Evolutionary conservation across 2,797 vertebrate species (phyloP), one percentile per base, ranked within the genome.

Genomic region (Xiphorhynchus erythropygius): DNA sequence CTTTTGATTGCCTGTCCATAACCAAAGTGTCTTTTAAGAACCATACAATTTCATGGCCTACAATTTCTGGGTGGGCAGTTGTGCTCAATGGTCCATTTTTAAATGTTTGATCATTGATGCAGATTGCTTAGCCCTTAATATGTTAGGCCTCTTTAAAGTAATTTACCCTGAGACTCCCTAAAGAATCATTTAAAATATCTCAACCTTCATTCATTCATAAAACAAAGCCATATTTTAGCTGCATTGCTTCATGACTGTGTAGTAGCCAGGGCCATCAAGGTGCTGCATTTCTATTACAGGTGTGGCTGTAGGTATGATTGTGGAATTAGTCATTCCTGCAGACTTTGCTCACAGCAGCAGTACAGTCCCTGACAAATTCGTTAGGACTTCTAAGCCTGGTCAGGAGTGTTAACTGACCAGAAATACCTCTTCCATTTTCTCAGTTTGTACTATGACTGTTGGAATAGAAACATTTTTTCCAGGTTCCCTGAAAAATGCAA

Each of bases 391-490:
- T 57, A 60, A 90, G 47, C 12, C 39, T 39, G 23, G 28, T 60
- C 57, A 84, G 56, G 19, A 74, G 27, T 49, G 33, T 68, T 69
- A 79, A 65, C 8, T 63, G 56, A 71, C 10, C 44, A 85, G 76
- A 90, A 93, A 70, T 23, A 27, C 17, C 13, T 81, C 62, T 84
- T 73, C 32, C 12, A 6, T 79, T 82, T 95, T 93, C 68, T 89
- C 60, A 88, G 52, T 90, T 94, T 84, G 32, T 75, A 32, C 23
- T 62, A 19, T 28, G 50, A 68, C 57, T 86, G 32, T 84, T 90
- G 80, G 93, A 89, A 87, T 15, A 81, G 28, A 92, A 93, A 89
- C 13, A 47, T 7, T 89, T 95, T 87, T 86, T 84, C 60, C 41
- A 80, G 32, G 33, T 70, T 91, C 56, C 16, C 33, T 79, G 64